Base-by-base conservation (phyloP, 2,113 vertebrate species). In the Narcine bancroftii region DNA sequence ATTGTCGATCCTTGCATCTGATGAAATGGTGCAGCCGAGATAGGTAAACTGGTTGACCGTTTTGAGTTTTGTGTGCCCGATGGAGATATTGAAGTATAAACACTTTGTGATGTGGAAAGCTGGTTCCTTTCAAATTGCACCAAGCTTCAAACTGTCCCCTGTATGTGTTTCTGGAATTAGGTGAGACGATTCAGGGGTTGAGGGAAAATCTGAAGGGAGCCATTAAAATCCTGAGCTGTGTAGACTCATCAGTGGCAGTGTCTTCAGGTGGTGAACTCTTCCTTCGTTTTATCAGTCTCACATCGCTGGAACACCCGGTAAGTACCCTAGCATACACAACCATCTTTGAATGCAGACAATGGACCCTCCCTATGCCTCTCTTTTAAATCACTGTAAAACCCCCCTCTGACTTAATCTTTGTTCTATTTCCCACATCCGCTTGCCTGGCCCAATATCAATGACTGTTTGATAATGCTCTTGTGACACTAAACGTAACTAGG, bases 211-310 rank as follows among this genome's bases (percentile, higher is more conserved):
- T 99, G 95, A 99, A 94, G 47, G 94, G 93, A 73, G 97, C 98
- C 93, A 99, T 97, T 63, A 94, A 95, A 93, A 97, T 96, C 0
- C 95, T 99, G 81, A 97, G 96, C 0, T 94, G 96, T 0, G 97
- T 97, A 71, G 98, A 99, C 95, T 99, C 98, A 4, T 99, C 98
- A 0, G 98, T 99, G 93, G 97, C 98, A 0, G 98, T 99, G 60
- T 99, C 97, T 6, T 99, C 98, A 0, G 98, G 97, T 0, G 98
- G 98, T 79, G 98, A 99, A 93, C 97, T 99, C 60, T 99, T 99
- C 95, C 96, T 99, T 45, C 97, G 98, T 36, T 99, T 99, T 95
- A 99, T 99, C 93, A 99, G 96, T 92, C 98, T 99, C 85, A 98
- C 98, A 0, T 99, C 97, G 0, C 95, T 99, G 93, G 98, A 99